Evolutionary conservation across 2,888 invertebrate genomes (phyloP), one percentile per base, ranked within the genome.

Genomic region (Phortica okadai): DNA sequence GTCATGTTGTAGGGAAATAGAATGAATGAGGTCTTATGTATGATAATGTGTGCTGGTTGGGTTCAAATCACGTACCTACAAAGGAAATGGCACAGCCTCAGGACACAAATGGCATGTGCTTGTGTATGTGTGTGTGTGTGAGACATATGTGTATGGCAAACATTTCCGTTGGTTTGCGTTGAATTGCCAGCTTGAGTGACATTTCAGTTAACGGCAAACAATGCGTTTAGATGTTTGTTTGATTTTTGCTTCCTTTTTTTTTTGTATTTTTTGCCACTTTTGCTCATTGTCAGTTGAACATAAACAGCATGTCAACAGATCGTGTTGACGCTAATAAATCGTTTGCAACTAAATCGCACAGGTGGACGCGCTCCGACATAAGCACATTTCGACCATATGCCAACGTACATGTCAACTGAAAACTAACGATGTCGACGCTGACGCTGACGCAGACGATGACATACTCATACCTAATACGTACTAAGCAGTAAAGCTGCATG

Each of bases 281-380:
- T 59, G 59, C 21, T 59, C 50, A 50, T 50, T 66, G 69, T 42
- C 69, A 72, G 50, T 73, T 73, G 21, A 69, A n/a, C 70, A 50
- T 54, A 64, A 74, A 56, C 70, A 74, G 77, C 69, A 62, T 70
- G 76, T 73, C 76, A 79, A 75, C 70, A 77, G 69, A 69, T 74
- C 75, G 73, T 79, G 79, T 56, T 88, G 88, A 88, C 87, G 87
- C 86, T 84, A 87, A 88, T 88, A 88, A 88, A 88, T 88, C 86
- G 88, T 79, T 74, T 64, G 75, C 79, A 74, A 75, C 77, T 75
- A 81, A 80, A 81, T 80, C 80, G 81, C 78, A 79, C 81, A 81
- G 81, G 81, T 81, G 80, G 50, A 44, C 21, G 67, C 67, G 42
- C 74, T 54, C 69, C 69, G 74, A 73, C 50, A 25, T 58, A 44